These are phyloP conservation scores for Lepeophtheirus nordmannii DNA, from an alignment of 2,888 invertebrate genomes.

Conservation along the genomic window DNA sequence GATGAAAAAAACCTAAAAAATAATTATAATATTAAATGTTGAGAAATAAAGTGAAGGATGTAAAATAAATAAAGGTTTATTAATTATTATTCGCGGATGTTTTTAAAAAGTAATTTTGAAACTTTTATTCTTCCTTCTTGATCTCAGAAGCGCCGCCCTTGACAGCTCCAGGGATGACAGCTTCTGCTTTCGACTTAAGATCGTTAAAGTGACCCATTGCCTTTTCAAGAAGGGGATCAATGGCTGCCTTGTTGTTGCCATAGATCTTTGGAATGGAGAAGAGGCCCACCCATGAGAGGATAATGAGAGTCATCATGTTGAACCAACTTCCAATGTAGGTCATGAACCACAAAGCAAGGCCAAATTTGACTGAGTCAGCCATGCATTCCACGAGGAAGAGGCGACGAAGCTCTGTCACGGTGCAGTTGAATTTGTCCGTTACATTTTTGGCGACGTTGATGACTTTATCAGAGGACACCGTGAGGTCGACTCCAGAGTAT, in stretches of 20 bases:
- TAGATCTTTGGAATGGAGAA: slow-evolving; percentile 85
- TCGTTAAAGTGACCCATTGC: slow-evolving; percentile 73
- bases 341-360: slow-evolving; percentile 81
- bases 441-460: slow-evolving; percentile 70
- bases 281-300: slow-evolving; percentile 79
- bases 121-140: slow-evolving; percentile 17
- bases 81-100: neutral
- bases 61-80: slow-evolving; percentile 7
- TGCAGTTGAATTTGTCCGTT: slow-evolving; percentile 71
- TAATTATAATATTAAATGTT: too few species aligned
- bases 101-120: neutral
- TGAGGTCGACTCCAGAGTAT: slow-evolving; percentile 49
- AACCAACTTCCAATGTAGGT: slow-evolving; percentile 97
- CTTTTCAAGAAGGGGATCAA: slow-evolving; percentile 75
- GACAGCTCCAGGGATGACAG: slow-evolving; percentile 32
- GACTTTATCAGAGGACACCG: slow-evolving; percentile 76
- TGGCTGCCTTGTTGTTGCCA: slow-evolving; percentile 81
- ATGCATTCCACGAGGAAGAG: slow-evolving; percentile 92
- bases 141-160: slow-evolving; percentile 35
- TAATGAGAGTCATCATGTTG: slow-evolving; percentile 95
- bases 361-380: slow-evolving; percentile 74
- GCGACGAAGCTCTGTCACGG: slow-evolving; percentile 64
- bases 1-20: too few species aligned
- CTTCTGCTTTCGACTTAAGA: slow-evolving; percentile 55
- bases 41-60: neutral